Base-by-base conservation (phyloP, 2,113 vertebrate genomes). In the Toxostoma redivivum region DNA sequence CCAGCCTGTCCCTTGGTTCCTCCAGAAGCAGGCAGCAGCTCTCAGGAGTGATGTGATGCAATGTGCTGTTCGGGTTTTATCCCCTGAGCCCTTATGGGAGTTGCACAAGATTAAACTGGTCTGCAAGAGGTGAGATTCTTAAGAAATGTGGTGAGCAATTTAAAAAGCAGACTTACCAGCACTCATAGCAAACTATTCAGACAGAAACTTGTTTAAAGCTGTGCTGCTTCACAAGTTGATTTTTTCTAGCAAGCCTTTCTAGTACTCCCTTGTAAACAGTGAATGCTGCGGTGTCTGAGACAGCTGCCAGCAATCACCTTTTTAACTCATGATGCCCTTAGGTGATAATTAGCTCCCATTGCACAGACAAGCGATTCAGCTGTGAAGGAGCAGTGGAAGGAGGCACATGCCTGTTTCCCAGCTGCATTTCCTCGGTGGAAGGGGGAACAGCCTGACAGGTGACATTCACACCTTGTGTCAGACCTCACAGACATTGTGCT, bases 271-370 rank as follows among this genome's bases (percentile, higher is more conserved):
- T 70, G 35, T 28, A 42, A 71, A 44, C 27, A 73, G 30, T n/a
- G 27, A n/a, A 0, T 19, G 10, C 64, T 58, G 5, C 22, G 1
- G 1, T 14, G 23, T 16, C 42, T 10, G 20, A 71, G 42, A 9
- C 3, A 62, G 51, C 20, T 51, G 56, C 24, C 53, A 92, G 45
- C 44, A 44, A 20, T 67, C 23, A 5, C 33, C 38, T 66, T 22
- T 57, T n/a, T 10, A 48, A 35, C 12, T 9, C 31, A 10, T 1
- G 57, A 31, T 74, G 37, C 60, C 54, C 77, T 30, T 7, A 38
- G 50, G 31, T 56, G 77, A 44, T 35, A 51, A 69, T 80, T 56
- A 44, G 12, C 45, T 77, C 22, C 73, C 37, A 2, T 64, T 44
- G 61, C 33, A n/a, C 9, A 4, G 27, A 25, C 42, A 13, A 57